Percentiles rank a stretch among this genome's conserved stretches.
Conservation (phyloP, 64 coral and sea anemone genomes). For the Anthopleura sola region DNA sequence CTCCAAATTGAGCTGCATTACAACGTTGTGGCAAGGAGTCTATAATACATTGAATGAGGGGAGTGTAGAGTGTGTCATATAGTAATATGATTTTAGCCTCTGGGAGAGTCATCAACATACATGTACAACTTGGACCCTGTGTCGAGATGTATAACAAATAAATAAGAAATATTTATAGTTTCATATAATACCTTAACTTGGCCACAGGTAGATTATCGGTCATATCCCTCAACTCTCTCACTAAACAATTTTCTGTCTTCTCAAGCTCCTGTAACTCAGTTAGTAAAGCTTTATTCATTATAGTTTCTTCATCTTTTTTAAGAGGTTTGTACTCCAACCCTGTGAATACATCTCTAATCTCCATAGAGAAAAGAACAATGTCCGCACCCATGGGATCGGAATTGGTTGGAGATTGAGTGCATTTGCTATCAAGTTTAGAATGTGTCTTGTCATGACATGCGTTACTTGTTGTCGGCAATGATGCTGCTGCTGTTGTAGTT, state of each 20-base stretch:
- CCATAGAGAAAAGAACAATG: not conserved
- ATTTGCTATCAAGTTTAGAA: not conserved
- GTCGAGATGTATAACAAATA: too few relatives aligned
- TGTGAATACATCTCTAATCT: conserved; percentile 37
- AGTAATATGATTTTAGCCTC: too few relatives aligned
- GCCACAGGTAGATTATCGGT: conserved; percentile 42
- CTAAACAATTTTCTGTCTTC: conserved; percentile 10
- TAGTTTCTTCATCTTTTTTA: not conserved
- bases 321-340: conserved; percentile 27
- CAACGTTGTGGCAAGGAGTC: too few relatives aligned
- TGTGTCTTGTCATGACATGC: not conserved
- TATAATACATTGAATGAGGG: too few relatives aligned
- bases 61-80: too few relatives aligned
- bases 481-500: not conserved
- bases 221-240: not conserved
- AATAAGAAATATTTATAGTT: not conserved
- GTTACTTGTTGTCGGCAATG: not conserved
- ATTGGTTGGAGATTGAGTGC: not conserved
- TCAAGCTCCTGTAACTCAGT: conserved; percentile 17
- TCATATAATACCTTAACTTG: conserved; percentile 22
- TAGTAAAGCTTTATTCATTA: conserved; percentile 22
- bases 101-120: too few relatives aligned
- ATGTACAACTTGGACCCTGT: too few relatives aligned
- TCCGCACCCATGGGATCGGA: not conserved
- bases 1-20: too few relatives aligned